phyloP scores from a whole-genome alignment of 2,888 invertebrate genomes.

The Auanema freiburgensis region DNA sequence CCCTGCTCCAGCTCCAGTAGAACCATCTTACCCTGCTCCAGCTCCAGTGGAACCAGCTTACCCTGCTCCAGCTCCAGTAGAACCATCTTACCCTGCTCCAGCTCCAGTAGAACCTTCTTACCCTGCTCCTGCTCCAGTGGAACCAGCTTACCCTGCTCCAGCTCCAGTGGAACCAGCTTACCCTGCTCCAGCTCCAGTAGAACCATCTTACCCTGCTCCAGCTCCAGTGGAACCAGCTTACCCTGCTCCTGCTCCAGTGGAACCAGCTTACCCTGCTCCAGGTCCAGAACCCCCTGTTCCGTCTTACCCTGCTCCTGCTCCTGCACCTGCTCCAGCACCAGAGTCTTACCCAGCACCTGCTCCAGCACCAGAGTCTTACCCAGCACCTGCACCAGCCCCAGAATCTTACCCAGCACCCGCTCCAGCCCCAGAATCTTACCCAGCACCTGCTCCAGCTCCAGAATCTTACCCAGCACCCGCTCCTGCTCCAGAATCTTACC shows the following conservation, averaged over 20 bases:
- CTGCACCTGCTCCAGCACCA: constrained; percentile 13
- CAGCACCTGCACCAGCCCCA: constrained; percentile 8
- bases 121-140: constrained; percentile 6
- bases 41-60: constrained; percentile 8
- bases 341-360: constrained; percentile 6
- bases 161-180: not conserved
- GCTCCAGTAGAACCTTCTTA: not conserved
- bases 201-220: not conserved
- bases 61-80: not conserved
- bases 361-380: constrained; percentile 9
- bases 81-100: not conserved
- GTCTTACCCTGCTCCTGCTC: not conserved
- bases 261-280: not conserved
- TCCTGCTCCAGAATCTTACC: constrained; percentile 1
- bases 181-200: not conserved
- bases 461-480: constrained; percentile 3
- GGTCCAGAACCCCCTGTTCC: constrained; percentile 2
- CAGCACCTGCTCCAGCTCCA: constrained; percentile 3
- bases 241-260: not conserved
- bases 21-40: constrained; percentile 7
- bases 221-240: not conserved
- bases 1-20: constrained; percentile 10
- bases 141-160: constrained; percentile 10
- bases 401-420: constrained; percentile 6
- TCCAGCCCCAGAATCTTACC: not conserved